phyloP scores from a whole-genome alignment of 2,888 invertebrate genomes.

The Phalera bucephala region DNA sequence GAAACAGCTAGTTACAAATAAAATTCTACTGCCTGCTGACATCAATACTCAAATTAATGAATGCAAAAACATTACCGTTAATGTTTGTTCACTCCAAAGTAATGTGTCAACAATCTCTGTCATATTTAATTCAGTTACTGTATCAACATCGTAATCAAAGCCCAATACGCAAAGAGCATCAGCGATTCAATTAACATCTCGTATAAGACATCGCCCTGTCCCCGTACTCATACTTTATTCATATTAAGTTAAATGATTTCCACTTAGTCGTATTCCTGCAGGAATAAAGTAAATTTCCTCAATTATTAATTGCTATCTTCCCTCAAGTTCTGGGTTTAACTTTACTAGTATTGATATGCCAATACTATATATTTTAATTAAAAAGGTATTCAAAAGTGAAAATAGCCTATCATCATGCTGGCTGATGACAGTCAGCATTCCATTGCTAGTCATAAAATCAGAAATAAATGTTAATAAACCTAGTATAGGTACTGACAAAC shows the following conservation, averaged over 20 bases:
- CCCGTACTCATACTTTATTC: constrained; percentile 31
- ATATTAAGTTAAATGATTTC: constrained; percentile 26
- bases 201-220: constrained; percentile 9
- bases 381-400: too few species aligned
- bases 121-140: neutral
- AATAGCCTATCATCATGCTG: too few species aligned
- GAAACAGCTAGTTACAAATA: too few species aligned
- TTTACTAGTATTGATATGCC: too few species aligned
- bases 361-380: too few species aligned
- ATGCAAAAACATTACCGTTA: neutral
- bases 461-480: too few species aligned
- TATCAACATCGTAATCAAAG: constrained; percentile 1
- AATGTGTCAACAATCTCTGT: neutral
- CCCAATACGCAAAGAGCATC: constrained; percentile 15
- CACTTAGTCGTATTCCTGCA: constrained; percentile 1
- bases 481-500: too few species aligned
- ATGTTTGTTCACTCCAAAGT: neutral
- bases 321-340: too few species aligned
- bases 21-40: too few species aligned
- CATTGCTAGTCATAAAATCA: too few species aligned
- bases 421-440: too few species aligned
- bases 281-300: constrained; percentile 7
- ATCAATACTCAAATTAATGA: neutral
- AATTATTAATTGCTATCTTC: constrained; percentile 10
- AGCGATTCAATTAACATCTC: constrained; percentile 14